Conservation (phyloP, 1,140 invertebrate genomes). For the Contarinia nasturtii region DNA sequence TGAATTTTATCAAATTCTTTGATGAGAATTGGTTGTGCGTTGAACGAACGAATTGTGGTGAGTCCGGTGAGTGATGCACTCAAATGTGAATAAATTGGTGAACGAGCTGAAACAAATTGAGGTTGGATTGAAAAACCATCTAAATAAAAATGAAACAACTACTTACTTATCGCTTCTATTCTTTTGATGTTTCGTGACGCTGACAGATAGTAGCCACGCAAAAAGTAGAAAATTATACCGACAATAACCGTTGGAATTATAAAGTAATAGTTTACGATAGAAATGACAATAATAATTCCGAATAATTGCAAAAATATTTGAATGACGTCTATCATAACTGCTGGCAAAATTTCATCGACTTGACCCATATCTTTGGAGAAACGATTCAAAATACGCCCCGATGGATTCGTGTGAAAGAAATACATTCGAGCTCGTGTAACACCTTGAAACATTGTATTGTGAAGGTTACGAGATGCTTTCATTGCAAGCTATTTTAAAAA, state of each 20-base stretch:
- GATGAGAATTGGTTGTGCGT: constrained; percentile 55
- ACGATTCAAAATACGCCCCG: constrained; percentile 47
- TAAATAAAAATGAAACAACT: constrained; percentile 2
- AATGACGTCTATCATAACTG: constrained; percentile 46
- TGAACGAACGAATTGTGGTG: constrained; percentile 72
- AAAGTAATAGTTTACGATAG: constrained; percentile 54
- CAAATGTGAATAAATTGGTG: constrained; percentile 73
- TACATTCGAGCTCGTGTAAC: constrained; percentile 21
- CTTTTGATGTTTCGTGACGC: constrained; percentile 73
- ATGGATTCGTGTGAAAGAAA: constrained; percentile 41
- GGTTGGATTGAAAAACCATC: constrained; percentile 1
- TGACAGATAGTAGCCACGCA: constrained; percentile 58
- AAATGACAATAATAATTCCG: constrained; percentile 56
- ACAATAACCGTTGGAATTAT: constrained; percentile 48
- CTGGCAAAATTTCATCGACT: constrained; percentile 66
- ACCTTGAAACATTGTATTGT: constrained; percentile 25
- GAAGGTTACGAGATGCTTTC: constrained; percentile 3
- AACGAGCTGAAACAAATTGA: constrained; percentile 45
- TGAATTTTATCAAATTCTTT: constrained; percentile 63
- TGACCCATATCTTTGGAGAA: constrained; percentile 59
- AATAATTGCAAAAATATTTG: constrained; percentile 52
- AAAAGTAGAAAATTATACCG: constrained; percentile 45
- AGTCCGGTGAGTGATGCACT: constrained; percentile 76
- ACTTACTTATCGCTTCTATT: constrained; percentile 73
- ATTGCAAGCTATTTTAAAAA: no score